Conservation (phyloP, 2,113 vertebrate genomes). For the Callipepla squamata region DNA sequence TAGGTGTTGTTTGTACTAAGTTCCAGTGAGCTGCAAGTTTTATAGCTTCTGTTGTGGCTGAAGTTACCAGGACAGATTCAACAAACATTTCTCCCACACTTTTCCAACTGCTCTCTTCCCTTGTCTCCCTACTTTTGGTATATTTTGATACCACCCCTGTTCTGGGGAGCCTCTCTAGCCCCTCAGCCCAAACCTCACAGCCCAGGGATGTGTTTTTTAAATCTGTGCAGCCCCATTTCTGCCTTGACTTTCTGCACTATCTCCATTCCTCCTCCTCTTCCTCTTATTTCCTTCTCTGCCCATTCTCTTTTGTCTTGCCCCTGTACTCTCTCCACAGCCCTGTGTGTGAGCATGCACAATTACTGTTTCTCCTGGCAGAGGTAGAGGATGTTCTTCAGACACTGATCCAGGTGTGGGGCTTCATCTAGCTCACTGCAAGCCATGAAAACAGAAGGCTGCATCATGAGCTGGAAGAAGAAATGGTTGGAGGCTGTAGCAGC, state of each 20-base stretch:
- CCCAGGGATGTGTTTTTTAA: neutral
- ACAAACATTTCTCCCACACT: neutral
- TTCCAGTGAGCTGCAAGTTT: neutral
- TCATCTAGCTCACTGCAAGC: neutral
- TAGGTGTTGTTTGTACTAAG: neutral
- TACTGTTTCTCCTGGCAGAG: neutral
- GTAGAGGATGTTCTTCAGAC: neutral
- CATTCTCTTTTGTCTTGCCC: neutral
- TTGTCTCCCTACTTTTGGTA: neutral
- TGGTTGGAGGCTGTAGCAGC: neutral
- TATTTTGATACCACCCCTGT: neutral
- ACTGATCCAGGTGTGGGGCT: neutral
- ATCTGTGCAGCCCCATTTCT: neutral
- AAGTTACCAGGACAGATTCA: neutral
- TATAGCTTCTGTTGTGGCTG: neutral
- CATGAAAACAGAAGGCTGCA: neutral
- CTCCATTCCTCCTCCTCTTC: neutral
- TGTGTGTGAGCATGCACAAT: fast-evolving
- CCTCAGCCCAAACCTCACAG: neutral
- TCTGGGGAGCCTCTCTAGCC: neutral
- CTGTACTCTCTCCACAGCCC: neutral
- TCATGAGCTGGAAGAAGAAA: neutral
- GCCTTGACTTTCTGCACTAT: neutral
- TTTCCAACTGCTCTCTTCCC: neutral
- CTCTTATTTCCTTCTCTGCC: neutral